Evolutionary conservation across 1,140 invertebrate species (phyloP).

Genomic region (Hesperophylax magnus): DNA sequence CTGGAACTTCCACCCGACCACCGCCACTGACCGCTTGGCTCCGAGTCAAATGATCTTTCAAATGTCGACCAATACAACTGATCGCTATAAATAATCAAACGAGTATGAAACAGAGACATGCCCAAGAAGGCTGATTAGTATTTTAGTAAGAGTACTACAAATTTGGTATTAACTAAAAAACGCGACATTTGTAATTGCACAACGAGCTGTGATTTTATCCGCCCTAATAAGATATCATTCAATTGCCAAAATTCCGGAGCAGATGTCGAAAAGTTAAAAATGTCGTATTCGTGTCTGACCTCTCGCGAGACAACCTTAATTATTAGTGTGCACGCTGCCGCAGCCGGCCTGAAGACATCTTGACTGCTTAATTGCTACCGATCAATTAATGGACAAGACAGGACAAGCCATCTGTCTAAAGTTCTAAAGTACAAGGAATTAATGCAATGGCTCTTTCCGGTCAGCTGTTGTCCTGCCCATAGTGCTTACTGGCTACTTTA

Average conservation of each 20-base stretch:
- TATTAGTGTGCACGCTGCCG: conserved; percentile 29
- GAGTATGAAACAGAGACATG: neutral
- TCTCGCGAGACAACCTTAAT: conserved; percentile 32
- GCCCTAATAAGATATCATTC: neutral
- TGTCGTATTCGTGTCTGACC: conserved; percentile 25
- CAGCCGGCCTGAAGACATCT: conserved; percentile 27
- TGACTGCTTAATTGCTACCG: conserved; percentile 43
- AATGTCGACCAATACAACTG: conserved; percentile 38
- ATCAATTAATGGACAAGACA: conserved; percentile 35
- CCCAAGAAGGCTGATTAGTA: neutral
- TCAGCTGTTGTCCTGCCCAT: conserved; percentile 23
- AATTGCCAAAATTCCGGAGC: neutral
- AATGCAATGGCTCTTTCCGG: conserved; percentile 37
- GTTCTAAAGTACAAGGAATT: conserved; percentile 34
- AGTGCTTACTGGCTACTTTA: too few species aligned
- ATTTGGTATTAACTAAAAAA: too few species aligned
- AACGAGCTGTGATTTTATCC: neutral
- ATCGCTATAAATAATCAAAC: conserved; percentile 40
- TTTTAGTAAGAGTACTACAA: too few species aligned
- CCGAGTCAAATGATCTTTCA: conserved; percentile 38
- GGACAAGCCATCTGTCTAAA: conserved; percentile 40
- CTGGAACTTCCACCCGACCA: conserved; percentile 1
- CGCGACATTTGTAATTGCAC: neutral
- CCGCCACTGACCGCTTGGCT: conserved; percentile 33
- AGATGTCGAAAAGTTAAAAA: conserved; percentile 3